Evolutionary conservation across 2,113 vertebrate species (phyloP), one percentile per base, ranked within the genome.

Genomic region (Nothocercus julius): DNA sequence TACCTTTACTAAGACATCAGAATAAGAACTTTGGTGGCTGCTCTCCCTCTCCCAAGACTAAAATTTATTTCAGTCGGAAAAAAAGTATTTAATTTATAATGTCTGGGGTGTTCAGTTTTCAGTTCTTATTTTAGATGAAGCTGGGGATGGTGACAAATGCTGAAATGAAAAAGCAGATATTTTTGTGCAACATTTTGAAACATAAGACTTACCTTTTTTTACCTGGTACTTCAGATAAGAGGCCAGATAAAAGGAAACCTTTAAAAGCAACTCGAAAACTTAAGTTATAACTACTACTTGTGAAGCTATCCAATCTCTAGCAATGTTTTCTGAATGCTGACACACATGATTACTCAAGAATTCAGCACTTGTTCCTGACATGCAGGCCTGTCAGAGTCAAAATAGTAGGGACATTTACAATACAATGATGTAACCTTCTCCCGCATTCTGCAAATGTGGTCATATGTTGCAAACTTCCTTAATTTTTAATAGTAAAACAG

Each of bases 321-420:
- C 64, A 76, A 70, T 72, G 53, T 66, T 90, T 94, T 90, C 85
- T 17, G 21, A 49, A 24, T 2, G 5, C 77, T 95, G 90, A 87
- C 86, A 96, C 62, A 63, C 74, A 62, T 34, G 81, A 72, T 96
- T 97, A 69, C 93, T 91, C 92, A 97, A 94, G 92, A 96, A 49
- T 56, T 85, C 76, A 72, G 63, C 83, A 87, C 95, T 95, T 82
- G 77, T 76, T 95, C 59, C 90, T 95, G 69, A 78, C 88, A 69
- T 59, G 74, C 74, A 77, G 18, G 16, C 54, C 77, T 80, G 56
- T 77, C 67, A 91, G 36, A 93, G 76, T 61, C 77, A 88, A 90
- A 73, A 62, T 9, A 91, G 79, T 40, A 70, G 56, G 63, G 74
- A 59, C 90, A 54, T 95, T 92, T 81, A 93, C 92, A 93, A 70